Percentiles rank a stretch among this genome's conserved stretches.
These are phyloP conservation scores for Spialia ferax DNA, from an alignment of 2,888 invertebrate genomes.

Conservation along the genomic window DNA sequence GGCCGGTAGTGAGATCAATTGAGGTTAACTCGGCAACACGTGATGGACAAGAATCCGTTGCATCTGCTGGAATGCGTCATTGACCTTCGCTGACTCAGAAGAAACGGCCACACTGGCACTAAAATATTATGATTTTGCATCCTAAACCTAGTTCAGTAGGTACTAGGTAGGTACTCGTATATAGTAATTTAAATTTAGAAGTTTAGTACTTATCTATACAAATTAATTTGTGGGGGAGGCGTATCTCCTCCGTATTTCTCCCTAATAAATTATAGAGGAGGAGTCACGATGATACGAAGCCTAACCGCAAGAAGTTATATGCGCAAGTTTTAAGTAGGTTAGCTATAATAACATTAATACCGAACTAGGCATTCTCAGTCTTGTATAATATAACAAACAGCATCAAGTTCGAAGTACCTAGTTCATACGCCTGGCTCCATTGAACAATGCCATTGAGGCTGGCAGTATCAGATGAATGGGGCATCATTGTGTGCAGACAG, in stretches of 20 bases:
- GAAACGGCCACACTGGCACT: too few relatives aligned
- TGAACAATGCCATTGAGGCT: slow-evolving; percentile 9
- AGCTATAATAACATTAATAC: too few relatives aligned
- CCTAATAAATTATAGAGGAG: too few relatives aligned
- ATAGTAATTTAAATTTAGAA: too few relatives aligned
- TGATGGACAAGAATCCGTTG: slow-evolving; percentile 35
- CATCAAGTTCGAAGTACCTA: background rate
- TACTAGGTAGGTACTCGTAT: too few relatives aligned
- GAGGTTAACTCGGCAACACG: slow-evolving; percentile 39
- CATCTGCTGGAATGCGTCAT: slow-evolving; percentile 46
- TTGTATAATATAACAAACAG: background rate
- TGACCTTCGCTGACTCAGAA: slow-evolving; percentile 32
- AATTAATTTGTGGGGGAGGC: too few relatives aligned
- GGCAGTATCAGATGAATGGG: slow-evolving; percentile 7
- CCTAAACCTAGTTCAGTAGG: too few relatives aligned
- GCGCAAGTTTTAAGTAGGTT: background rate
- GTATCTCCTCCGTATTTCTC: too few relatives aligned
- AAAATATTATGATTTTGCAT: too few relatives aligned
- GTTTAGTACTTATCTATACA: too few relatives aligned
- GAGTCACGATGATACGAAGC: too few relatives aligned
- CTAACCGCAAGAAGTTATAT: too few relatives aligned
- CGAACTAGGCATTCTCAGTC: background rate
- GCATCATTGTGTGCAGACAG: background rate
- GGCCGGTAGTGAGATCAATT: slow-evolving; percentile 34
- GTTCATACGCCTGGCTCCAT: background rate